Base-by-base conservation (phyloP, 1,140 invertebrate genomes). In the Euura saliciscinereae region DNA sequence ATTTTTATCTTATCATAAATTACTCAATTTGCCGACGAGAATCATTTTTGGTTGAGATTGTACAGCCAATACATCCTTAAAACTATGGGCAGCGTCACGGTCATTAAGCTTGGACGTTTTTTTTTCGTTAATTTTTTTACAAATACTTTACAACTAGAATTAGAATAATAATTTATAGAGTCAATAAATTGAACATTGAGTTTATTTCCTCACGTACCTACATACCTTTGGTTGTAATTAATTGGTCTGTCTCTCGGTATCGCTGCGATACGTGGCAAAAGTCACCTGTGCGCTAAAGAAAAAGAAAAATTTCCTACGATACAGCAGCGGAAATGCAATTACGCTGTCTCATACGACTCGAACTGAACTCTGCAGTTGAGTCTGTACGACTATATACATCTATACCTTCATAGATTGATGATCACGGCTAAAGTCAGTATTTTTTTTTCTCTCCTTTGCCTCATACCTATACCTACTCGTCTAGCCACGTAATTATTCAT, bases 341-440 rank as follows among this genome's bases (percentile, higher is more conserved):
- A 59, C 51, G 3, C 51, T 59, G 51, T 59, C 51, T 59, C 13
- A 8, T n/a, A 28, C 0, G 3, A 59, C 51, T 8, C 51, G 13
- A 59, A 59, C 3, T 59, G 51, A 59, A 59, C 51, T 8, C 13
- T n/a, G 51, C 3, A n/a, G 8, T 28, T 28, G 28, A 28, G 28
- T 28, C 28, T 28, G 28, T 28, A 28, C 28, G 28, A 28, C 28
- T 28, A 28, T 28, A 28, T 59, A 59, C 51, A n/a, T 59, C 51
- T 59, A 59, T 59, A n/a, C 51, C 13, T 59, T n/a, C 13, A 59
- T 59, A 11, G 51, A 59, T 59, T 59, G 51, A 59, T 59, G 51
- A 59, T 59, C 51, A n/a, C 13, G 51, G 10, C 51, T 28, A 59
- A 59, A 59, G 3, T 59, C 51, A 4, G 6, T 8, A 11, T n/a